Conservation (phyloP, 2,888 invertebrate species). For the Schizaphis graminum region DNA sequence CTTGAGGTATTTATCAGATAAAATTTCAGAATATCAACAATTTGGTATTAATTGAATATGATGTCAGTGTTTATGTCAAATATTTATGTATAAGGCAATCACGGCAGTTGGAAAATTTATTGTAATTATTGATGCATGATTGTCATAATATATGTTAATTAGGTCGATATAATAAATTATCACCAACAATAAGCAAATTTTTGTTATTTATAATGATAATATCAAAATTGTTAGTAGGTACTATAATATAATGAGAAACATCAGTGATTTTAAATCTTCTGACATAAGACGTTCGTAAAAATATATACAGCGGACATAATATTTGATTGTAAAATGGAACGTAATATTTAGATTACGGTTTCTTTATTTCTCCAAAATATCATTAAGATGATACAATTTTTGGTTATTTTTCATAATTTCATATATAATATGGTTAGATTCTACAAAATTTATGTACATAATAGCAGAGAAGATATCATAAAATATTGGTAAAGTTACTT, state of each 20-base stretch:
- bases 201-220: background rate
- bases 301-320: background rate
- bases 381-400: background rate
- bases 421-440: background rate
- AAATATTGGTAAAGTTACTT: conserved; percentile 25
- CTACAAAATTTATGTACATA: background rate
- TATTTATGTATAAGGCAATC: background rate
- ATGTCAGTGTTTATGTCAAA: background rate
- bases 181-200: background rate
- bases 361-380: background rate
- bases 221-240: background rate
- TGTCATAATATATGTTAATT: background rate
- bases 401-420: background rate
- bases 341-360: background rate
- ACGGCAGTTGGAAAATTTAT: background rate
- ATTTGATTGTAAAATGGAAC: background rate
- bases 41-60: background rate
- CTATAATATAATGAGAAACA: background rate
- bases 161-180: background rate
- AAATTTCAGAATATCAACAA: background rate
- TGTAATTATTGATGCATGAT: background rate
- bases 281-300: background rate
- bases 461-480: background rate
- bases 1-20: background rate
- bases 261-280: background rate